Conservation (phyloP, 2,797 vertebrate species). For the Dromococcyx pavoninus region DNA sequence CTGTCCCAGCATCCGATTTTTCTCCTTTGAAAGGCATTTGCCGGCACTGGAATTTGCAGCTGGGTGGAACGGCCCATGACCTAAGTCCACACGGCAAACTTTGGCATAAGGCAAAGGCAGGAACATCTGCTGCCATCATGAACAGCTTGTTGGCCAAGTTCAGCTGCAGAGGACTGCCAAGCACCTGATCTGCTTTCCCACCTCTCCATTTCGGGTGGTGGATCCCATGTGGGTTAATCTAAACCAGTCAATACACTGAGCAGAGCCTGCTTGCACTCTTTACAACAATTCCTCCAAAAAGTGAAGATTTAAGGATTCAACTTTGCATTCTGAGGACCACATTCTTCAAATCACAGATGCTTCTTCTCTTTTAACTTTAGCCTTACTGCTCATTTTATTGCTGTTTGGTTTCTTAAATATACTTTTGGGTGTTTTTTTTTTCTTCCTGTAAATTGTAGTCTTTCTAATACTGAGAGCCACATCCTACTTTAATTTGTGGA, state of each 20-base stretch:
- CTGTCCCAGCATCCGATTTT: neutral
- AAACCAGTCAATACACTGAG: neutral
- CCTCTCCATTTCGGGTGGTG: neutral
- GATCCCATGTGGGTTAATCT: neutral
- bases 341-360: neutral
- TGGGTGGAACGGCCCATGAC: neutral
- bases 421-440: neutral
- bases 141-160: constrained; percentile 8
- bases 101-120: constrained; percentile 2
- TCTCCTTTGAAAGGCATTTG: neutral
- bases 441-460: neutral
- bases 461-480: neutral
- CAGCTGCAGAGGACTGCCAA: neutral
- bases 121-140: neutral
- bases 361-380: neutral
- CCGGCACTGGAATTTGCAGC: constrained; percentile 37
- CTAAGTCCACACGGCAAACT: neutral
- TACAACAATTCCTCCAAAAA: neutral
- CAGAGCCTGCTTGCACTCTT: neutral
- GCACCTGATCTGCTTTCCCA: neutral
- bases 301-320: neutral
- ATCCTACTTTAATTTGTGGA: neutral
- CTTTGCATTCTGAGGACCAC: neutral
- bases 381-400: neutral
- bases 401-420: neutral